Percentiles rank a stretch among this genome's conserved stretches.
These are phyloP conservation scores for Drosophila sp. DNA, from an alignment of 1,140 invertebrate genomes.

Conservation along the genomic window DNA sequence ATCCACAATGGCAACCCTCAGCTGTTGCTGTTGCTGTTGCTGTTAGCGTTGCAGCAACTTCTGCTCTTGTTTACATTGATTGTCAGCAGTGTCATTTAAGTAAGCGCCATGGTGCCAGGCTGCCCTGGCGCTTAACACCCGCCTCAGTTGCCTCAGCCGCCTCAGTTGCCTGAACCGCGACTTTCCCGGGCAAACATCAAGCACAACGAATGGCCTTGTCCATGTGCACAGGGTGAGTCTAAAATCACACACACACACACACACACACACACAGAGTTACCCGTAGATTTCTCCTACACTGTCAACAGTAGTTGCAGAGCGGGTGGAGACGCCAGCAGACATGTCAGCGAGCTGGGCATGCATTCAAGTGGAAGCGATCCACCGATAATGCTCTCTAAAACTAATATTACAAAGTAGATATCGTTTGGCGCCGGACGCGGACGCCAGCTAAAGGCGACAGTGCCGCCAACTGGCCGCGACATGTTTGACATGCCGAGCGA, in stretches of 20 bases:
- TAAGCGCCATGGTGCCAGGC: constrained; percentile 71
- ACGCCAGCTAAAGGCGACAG: constrained; percentile 70
- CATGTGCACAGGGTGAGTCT: constrained; percentile 34
- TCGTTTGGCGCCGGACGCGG: constrained; percentile 77
- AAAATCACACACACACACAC: constrained; percentile 2
- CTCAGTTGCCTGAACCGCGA: background rate
- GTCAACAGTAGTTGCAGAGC: constrained; percentile 31
- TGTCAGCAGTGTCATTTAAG: constrained; percentile 80
- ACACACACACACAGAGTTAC: background rate
- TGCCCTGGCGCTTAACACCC: constrained; percentile 33
- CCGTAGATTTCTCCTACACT: constrained; percentile 40
- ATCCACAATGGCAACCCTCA: constrained; percentile 11
- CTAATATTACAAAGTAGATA: constrained; percentile 84
- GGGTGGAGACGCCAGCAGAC: constrained; percentile 20
- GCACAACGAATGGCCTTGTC: constrained; percentile 46
- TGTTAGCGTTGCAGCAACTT: constrained; percentile 41
- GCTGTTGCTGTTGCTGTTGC: constrained; percentile 28
- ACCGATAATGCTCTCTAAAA: constrained; percentile 82
- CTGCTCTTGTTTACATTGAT: constrained; percentile 72
- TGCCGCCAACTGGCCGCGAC: constrained; percentile 84
- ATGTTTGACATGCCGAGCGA: constrained; percentile 81
- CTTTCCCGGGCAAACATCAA: constrained; percentile 22
- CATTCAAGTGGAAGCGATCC: constrained; percentile 82
- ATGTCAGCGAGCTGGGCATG: constrained; percentile 44
- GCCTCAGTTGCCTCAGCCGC: constrained; percentile 9